Evolutionary conservation across 1,140 invertebrate genomes (phyloP).

Genomic region (Gryon sp.): DNA sequence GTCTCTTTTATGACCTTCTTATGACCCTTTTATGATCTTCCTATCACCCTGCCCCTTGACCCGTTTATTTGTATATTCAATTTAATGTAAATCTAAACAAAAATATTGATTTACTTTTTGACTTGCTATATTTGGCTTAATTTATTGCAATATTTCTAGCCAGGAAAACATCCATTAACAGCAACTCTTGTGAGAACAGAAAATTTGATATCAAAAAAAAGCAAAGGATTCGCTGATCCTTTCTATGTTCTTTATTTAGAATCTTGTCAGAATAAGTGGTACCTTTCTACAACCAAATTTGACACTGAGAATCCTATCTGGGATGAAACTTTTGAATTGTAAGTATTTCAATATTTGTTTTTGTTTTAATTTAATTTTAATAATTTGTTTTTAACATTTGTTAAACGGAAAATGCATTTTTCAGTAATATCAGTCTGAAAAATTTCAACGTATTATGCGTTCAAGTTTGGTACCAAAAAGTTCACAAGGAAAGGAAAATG

Average conservation of each 20-base stretch:
- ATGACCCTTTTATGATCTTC: no score
- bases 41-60: no score
- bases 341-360: background rate
- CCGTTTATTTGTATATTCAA: no score
- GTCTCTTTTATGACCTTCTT: no score
- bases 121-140: background rate
- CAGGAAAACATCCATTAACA: background rate
- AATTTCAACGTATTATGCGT: background rate
- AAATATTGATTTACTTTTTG: background rate
- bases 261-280: background rate
- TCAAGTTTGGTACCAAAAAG: constrained; percentile 19
- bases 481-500: background rate
- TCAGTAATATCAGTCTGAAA: background rate
- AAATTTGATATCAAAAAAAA: constrained; percentile 4
- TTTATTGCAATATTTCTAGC: constrained; percentile 12
- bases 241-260: constrained; percentile 17
- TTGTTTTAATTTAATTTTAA: no score
- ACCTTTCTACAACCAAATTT: background rate
- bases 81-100: background rate
- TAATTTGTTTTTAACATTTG: no score
- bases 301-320: constrained; percentile 5
- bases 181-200: background rate
- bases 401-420: no score
- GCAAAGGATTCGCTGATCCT: background rate
- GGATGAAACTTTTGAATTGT: constrained; percentile 15